Evolutionary conservation across 2,113 vertebrate genomes (phyloP), one percentile per base, ranked within the genome.

Genomic region (Corythornis madagascariensis): DNA sequence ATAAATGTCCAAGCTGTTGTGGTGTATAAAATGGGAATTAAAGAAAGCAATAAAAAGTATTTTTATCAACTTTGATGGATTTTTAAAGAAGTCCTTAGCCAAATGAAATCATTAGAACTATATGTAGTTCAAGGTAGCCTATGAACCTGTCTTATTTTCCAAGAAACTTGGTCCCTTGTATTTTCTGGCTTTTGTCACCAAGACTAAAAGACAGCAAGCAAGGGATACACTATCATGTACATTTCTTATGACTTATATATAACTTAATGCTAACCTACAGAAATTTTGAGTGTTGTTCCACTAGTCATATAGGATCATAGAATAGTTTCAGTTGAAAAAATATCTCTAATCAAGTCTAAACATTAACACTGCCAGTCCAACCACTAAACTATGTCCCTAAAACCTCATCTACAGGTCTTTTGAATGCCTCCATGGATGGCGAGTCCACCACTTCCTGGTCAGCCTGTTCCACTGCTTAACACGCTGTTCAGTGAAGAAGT

Each of bases 91-190:
- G 9, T 38, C 9, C 4, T 45, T 4, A 61, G 47, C 20, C 29
- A 78, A 75, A 56, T 45, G 2, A 75, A 45, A 1, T 45, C 5
- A 11, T 67, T 40, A 69, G 24, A 77, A 70, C 11, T 25, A 22
- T 11, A 38, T 0, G 42, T 8, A 9, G 15, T 53, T 42, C 7
- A 20, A 15, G 3, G 3, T 2, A 56, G 20, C 16, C 9, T 56
- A 26, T 19, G 10, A 77, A 50, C 9, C 7, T 33, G 22, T 7
- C 11, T 45, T 86, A 42, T 83, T 63, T 59, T 81, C 21, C 13
- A 21, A 60, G 59, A 84, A 90, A 45, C 5, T 8, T 6, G 38
- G 15, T 50, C 18, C 7, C 3, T 72, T 8, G 17, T 59, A 45
- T 75, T 83, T 90, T 88, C 20, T 67, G 40, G 1, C 10, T 84